A percentile compares a stretch with the other conserved stretches of the same genome.
Evolutionary conservation across 2,888 invertebrate species (phyloP).

Genomic region (Tolmerus cingulatus): DNA sequence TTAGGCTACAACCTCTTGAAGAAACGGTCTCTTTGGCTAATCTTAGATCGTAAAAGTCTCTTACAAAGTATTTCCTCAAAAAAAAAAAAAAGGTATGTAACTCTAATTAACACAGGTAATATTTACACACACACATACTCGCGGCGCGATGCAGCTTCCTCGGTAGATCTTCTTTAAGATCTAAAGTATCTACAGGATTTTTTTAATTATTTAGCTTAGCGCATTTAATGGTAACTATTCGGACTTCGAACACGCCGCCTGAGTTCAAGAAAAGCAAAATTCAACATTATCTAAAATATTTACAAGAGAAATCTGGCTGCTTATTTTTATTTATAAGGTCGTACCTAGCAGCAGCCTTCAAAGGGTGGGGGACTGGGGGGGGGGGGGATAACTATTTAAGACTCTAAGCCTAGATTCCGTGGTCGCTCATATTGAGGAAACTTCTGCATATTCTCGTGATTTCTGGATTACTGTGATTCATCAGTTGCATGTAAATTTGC

Average conservation of each 20-base stretch:
- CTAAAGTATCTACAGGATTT: slow-evolving; percentile 2
- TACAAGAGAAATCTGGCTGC: slow-evolving; percentile 23
- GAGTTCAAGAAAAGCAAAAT: background rate
- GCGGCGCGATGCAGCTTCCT: background rate
- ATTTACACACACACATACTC: slow-evolving; percentile 2
- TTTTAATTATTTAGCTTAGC: background rate
- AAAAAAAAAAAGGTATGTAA: background rate
- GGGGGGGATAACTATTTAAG: background rate
- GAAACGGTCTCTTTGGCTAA: slow-evolving; percentile 47
- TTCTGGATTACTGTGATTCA: slow-evolving; percentile 73
- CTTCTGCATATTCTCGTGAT: slow-evolving; percentile 73
- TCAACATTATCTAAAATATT: background rate
- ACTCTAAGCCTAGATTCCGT: slow-evolving; percentile 65
- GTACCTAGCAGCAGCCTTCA: background rate
- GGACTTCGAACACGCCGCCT: background rate
- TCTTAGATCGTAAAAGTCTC: slow-evolving; percentile 41
- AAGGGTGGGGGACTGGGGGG: background rate
- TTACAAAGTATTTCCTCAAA: slow-evolving; percentile 5
- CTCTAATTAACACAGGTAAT: slow-evolving; percentile 25
- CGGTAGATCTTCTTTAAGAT: background rate
- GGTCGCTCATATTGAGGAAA: slow-evolving; percentile 71
- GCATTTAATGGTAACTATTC: slow-evolving; percentile 20
- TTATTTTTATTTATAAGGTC: background rate
- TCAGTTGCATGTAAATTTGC: slow-evolving; percentile 73
- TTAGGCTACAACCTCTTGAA: slow-evolving; percentile 23